Evolutionary conservation across 2,113 vertebrate species (phyloP).

Genomic region (Callipepla californica): DNA sequence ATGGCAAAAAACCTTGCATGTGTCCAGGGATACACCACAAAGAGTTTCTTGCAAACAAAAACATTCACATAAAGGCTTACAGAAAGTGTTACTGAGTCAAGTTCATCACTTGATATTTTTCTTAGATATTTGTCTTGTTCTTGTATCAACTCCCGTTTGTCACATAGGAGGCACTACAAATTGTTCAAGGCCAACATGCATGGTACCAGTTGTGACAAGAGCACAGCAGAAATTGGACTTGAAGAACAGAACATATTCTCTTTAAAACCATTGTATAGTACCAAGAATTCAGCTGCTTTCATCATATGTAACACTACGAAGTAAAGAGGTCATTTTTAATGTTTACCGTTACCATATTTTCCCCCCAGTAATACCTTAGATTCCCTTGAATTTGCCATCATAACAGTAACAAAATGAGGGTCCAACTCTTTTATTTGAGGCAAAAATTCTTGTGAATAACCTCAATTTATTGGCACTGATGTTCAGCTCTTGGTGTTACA

Average conservation of each 20-base stretch:
- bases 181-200: background rate
- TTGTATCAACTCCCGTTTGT: slow-evolving; percentile 42
- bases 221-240: background rate
- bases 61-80: slow-evolving; percentile 51
- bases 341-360: background rate
- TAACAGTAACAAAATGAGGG: background rate
- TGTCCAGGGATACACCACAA: background rate
- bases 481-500: background rate
- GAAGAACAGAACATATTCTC: background rate
- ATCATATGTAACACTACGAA: background rate
- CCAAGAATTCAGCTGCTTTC: background rate
- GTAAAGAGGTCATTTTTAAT: background rate
- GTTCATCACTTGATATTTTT: slow-evolving; percentile 54
- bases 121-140: slow-evolving; percentile 41
- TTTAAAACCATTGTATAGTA: background rate
- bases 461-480: background rate
- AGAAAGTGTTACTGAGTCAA: slow-evolving; percentile 41
- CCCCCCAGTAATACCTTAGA: background rate
- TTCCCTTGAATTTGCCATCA: background rate
- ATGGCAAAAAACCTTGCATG: slow-evolving; percentile 31
- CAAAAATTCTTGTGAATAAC: background rate
- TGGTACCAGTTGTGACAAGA: background rate
- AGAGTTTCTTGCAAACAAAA: slow-evolving; percentile 56
- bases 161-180: slow-evolving; percentile 30
- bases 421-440: background rate